Evolutionary conservation across 2,888 invertebrate species (phyloP), one percentile per base, ranked within the genome.

Genomic region (Malachius bipustulatus): DNA sequence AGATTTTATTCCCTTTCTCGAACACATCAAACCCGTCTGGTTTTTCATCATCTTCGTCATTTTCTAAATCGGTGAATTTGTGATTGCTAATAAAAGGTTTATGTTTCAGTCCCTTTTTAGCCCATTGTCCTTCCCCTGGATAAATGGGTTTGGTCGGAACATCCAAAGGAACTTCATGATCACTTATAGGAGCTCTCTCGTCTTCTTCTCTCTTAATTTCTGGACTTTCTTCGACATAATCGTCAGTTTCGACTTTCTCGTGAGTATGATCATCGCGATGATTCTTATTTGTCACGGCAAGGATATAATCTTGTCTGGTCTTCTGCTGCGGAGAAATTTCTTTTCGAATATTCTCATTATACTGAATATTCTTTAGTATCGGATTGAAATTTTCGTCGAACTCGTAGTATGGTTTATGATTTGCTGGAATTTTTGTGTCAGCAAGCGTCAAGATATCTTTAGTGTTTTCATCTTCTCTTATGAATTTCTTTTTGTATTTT

Each of bases 1-100:
- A 72, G 31, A 65, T 61, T 27, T 59, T 56, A 51, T 63, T 61
- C 14, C 69, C 69, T 45, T 60, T 59, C 52, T 70, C 63, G 40
- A 68, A 73, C 37, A 70, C 69, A 39, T 73, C 71, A 40, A 66
- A 65, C 2, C 73, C 73, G 37, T 71, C 70, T 35, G 67, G 63
- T 15, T 54, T 55, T 37, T 65, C 61, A 26, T 51, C 57, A 6
- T 45, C 16, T 16, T 36, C 36, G 14, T 32, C 42, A 27, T 38
- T 44, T 10, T 46, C 32, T 15, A 46, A 44, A 16, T 42, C 30
- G 10, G 44, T 38, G 15, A 30, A 42, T 26, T 30, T 19, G 19
- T 43, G 45, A 14, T 40, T 34, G 13, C 32, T 41, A 19, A 52
- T 39, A 38, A 48, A 56, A 1, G 60, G 58, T 28, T 41, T 45